phyloP scores from a whole-genome alignment of 1,140 invertebrate species.

The Pristionchus pacificus region DNA sequence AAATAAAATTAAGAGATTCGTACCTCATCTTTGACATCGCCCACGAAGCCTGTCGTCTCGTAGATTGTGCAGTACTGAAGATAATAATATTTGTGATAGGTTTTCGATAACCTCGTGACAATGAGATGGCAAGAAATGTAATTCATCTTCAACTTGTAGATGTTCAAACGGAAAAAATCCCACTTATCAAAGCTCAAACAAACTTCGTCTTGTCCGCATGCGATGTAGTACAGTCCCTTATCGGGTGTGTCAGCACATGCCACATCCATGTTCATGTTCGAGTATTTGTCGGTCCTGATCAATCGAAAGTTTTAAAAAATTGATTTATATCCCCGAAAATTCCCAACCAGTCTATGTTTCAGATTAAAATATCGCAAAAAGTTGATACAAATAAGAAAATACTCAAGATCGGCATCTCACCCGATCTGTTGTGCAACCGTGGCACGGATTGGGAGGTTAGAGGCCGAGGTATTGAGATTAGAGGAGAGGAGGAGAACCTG shows the following conservation, averaged over 20 bases:
- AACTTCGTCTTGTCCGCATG: constrained; percentile 36
- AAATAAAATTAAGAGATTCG: too few species aligned
- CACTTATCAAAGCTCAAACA: not conserved
- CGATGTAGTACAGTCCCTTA: constrained; percentile 26
- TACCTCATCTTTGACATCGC: not conserved
- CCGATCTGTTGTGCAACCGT: too few species aligned
- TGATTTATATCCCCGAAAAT: too few species aligned
- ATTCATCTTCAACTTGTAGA: not conserved
- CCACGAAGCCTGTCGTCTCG: constrained; percentile 18
- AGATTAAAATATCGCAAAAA: too few species aligned
- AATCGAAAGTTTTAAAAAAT: too few species aligned
- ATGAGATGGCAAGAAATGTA: not conserved
- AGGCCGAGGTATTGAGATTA: too few species aligned
- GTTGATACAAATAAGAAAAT: too few species aligned
- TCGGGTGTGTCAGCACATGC: constrained; percentile 8
- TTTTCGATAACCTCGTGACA: not conserved
- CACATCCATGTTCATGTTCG: constrained; percentile 39
- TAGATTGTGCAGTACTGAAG: constrained; percentile 21
- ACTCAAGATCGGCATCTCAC: too few species aligned
- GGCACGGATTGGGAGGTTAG: too few species aligned
- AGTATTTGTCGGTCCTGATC: constrained; percentile 14
- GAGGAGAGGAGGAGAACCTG: too few species aligned
- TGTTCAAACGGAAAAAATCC: not conserved
- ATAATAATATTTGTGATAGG: constrained; percentile 10
- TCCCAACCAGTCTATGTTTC: too few species aligned